Base-by-base conservation (phyloP, 2,113 vertebrate genomes). In the Paracanthobrama guichenoti region DNA sequence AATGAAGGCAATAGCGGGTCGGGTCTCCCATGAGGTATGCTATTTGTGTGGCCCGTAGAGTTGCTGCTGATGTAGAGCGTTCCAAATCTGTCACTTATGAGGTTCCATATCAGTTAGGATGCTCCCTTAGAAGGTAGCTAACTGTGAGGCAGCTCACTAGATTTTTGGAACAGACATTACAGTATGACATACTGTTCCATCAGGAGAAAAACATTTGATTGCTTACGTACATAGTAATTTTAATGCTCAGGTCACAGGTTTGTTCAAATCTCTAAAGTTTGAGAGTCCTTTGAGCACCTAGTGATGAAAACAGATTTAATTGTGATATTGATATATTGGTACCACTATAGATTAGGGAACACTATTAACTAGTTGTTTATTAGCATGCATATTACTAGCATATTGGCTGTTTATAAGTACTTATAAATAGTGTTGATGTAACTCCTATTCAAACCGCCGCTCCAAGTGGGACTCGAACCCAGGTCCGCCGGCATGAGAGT, bases 31-130 rank as follows among this genome's bases (percentile, higher is more conserved):
- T 72, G 42, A 42, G 69, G 42, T 72, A 11, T 72, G 42, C 42
- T 72, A 72, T 72, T 72, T 72, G 69, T 72, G 69, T 72, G 69
- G 69, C 35, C 67, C 10, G 2, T 22, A 46, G 69, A 73, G 20
- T 24, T 46, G 13, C 42, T 73, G n/a, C 42, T n/a, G 46, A 73
- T 73, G 69, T n/a, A 46, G 22, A 48, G n/a, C 6, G 20, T 73
- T 24, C 69, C 42, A 46, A n/a, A 73, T 73, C 39, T 48, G 69
- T 73, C 42, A 73, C 35, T 24, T 24, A 46, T 24, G 22, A 44
- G 42, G 20, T 73, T 73, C 22, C 35, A 73, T 73, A 46, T 73
- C 69, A 73, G 2, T 73, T 73, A 44, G 13, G 42, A 73, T 26
- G n/a, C 22, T 73, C 42, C 20, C 42, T 46, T 44, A 48, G 69